These are phyloP conservation scores for Abramis brama DNA, from an alignment of 2,113 vertebrate species.

Conservation along the genomic window DNA sequence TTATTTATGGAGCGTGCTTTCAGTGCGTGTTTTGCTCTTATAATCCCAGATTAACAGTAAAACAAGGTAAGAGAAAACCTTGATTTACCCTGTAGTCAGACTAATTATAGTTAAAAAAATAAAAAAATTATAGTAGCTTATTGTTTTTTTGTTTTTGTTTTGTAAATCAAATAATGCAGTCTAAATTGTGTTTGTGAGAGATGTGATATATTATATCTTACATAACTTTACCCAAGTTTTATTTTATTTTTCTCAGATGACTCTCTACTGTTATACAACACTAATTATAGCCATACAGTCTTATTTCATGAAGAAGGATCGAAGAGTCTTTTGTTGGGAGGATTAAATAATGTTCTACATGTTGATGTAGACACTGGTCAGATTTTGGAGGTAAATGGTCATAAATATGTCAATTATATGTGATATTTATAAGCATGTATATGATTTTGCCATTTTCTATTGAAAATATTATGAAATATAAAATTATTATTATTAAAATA, in stretches of 20 bases:
- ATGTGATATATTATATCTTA: background rate
- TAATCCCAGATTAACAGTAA: slow-evolving; percentile 65
- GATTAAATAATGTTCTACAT: slow-evolving; percentile 59
- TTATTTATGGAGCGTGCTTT: slow-evolving; percentile 20
- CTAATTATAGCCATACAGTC: slow-evolving; percentile 62
- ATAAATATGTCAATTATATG: background rate
- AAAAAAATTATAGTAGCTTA: background rate
- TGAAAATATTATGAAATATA: background rate
- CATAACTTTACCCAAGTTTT: background rate
- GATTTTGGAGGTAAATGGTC: slow-evolving; percentile 63
- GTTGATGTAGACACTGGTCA: slow-evolving; percentile 54
- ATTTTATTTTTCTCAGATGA: slow-evolving; percentile 51
- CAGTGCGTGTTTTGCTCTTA: slow-evolving; percentile 36
- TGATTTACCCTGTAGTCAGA: background rate
- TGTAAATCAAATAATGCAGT: background rate
- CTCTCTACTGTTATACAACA: slow-evolving; percentile 41
- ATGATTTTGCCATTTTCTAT: background rate
- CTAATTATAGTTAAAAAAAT: background rate
- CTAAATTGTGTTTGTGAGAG: background rate
- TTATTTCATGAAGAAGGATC: slow-evolving; percentile 60
- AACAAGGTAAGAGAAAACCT: slow-evolving; percentile 66
- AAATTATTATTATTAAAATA: background rate
- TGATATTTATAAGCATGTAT: too few species aligned
- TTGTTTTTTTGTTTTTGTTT: background rate
- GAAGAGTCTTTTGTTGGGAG: slow-evolving; percentile 67